Evolutionary conservation across 2,888 invertebrate genomes (phyloP).

Genomic region (Drosophila subquinaria): DNA sequence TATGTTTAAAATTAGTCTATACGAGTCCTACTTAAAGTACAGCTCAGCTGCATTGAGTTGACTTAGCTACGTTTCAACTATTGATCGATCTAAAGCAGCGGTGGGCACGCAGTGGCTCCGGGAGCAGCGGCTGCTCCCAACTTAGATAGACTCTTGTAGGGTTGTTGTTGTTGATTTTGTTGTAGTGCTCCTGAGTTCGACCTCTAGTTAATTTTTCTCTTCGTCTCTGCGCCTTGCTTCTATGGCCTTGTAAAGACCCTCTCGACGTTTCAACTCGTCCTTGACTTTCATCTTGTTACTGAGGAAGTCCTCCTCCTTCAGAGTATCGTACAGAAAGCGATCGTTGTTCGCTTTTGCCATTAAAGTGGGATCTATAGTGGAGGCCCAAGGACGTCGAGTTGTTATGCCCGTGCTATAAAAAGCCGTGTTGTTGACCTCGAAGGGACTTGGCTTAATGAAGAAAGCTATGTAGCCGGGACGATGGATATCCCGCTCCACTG

Average conservation of each 20-base stretch:
- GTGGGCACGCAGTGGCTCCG: background rate
- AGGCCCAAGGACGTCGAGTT: slow-evolving; percentile 65
- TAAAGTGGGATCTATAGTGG: slow-evolving; percentile 11
- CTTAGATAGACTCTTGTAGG: too few species aligned
- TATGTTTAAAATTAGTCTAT: too few species aligned
- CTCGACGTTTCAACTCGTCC: slow-evolving; percentile 26
- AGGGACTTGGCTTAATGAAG: slow-evolving; percentile 63
- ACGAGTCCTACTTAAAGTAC: background rate
- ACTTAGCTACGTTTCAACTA: slow-evolving; percentile 7
- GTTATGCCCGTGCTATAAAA: slow-evolving; percentile 46
- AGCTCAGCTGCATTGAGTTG: background rate
- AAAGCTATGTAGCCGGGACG: slow-evolving; percentile 63
- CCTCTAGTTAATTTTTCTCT: background rate
- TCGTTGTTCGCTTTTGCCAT: slow-evolving; percentile 22
- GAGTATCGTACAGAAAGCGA: background rate
- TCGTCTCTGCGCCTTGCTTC: slow-evolving; percentile 18
- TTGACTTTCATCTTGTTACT: slow-evolving; percentile 32
- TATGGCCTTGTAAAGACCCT: background rate
- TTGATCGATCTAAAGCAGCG: background rate
- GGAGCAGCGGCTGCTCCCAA: too few species aligned
- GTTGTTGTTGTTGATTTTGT: too few species aligned
- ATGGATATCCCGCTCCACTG: slow-evolving; percentile 48
- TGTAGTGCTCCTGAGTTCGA: background rate
- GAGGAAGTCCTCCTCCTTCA: background rate
- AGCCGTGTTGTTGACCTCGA: slow-evolving; percentile 56